Evolutionary conservation across 35 echinoderm and acorn worm species (phyloP).

Genomic region (Heliocidaris erythrogramma): DNA sequence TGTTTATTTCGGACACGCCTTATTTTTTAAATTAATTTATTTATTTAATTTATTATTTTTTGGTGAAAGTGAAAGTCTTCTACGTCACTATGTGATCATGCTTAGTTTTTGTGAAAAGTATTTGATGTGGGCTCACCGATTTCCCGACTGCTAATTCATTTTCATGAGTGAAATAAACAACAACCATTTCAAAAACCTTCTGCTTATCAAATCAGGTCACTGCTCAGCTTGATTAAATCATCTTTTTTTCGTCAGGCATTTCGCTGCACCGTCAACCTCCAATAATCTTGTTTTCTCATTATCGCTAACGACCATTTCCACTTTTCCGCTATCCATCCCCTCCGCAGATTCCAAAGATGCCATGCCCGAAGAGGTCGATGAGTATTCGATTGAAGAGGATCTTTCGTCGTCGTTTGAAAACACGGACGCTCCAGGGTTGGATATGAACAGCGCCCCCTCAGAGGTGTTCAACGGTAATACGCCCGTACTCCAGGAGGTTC

Average conservation of each 20-base stretch:
- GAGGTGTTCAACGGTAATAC: neutral
- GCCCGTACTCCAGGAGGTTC: neutral
- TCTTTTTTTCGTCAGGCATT: neutral
- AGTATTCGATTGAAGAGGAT: conserved; percentile 14
- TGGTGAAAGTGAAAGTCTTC: too few species aligned
- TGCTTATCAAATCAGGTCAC: neutral
- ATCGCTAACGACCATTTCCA: conserved; percentile 5
- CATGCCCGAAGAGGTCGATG: neutral
- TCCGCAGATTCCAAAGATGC: conserved; percentile 38
- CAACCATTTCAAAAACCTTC: neutral
- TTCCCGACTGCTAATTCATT: neutral
- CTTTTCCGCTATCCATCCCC: neutral
- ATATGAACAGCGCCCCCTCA: conserved; percentile 27
- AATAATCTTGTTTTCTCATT: neutral
- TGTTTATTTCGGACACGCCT: too few species aligned
- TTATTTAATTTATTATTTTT: too few species aligned
- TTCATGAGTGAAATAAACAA: neutral
- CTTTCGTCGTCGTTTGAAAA: neutral
- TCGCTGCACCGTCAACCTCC: neutral
- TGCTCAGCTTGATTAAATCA: neutral
- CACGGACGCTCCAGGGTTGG: neutral
- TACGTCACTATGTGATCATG: neutral
- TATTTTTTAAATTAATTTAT: too few species aligned
- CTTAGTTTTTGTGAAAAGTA: neutral
- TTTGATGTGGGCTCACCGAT: neutral